phyloP scores from a whole-genome alignment of 2,797 vertebrate species.

The Catamblyrhynchus diadema region DNA sequence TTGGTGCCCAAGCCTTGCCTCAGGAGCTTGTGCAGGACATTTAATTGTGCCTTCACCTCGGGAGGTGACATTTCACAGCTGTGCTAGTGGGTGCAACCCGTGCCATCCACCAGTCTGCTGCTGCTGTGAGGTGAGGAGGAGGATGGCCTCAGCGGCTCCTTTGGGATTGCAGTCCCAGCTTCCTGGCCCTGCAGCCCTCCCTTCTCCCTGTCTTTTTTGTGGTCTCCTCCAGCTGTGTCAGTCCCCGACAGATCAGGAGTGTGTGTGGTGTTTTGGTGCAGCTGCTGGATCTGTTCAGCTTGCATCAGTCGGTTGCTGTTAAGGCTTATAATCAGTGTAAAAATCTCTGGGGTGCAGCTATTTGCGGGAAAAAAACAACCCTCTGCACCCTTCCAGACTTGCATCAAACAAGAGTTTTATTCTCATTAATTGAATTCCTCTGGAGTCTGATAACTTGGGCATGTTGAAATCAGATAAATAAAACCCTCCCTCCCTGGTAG shows the following conservation, averaged over 20 bases:
- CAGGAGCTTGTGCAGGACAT: accelerated
- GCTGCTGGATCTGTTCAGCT: background rate
- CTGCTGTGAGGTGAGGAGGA: background rate
- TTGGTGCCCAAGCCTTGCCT: background rate
- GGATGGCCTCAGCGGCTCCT: background rate
- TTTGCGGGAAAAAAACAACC: background rate
- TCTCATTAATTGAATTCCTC: slow-evolving; percentile 64
- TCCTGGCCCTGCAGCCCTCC: background rate
- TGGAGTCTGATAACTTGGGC: slow-evolving; percentile 52
- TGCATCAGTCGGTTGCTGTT: background rate
- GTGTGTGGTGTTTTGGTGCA: background rate
- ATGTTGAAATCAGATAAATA: slow-evolving; percentile 64
- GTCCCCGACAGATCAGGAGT: accelerated
- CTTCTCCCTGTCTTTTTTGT: background rate
- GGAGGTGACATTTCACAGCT: background rate
- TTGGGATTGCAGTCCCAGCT: background rate
- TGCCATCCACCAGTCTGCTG: background rate
- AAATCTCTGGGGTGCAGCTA: slow-evolving; percentile 50
- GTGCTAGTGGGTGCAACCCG: accelerated
- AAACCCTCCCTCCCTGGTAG: slow-evolving; percentile 36
- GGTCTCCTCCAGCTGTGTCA: background rate
- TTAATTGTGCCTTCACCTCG: accelerated
- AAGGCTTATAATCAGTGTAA: slow-evolving; percentile 6
- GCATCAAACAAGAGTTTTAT: slow-evolving; percentile 58
- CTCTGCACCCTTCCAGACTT: slow-evolving; percentile 23